phyloP scores from a whole-genome alignment of 1,140 invertebrate genomes.

The Octopus sinensis region DNA sequence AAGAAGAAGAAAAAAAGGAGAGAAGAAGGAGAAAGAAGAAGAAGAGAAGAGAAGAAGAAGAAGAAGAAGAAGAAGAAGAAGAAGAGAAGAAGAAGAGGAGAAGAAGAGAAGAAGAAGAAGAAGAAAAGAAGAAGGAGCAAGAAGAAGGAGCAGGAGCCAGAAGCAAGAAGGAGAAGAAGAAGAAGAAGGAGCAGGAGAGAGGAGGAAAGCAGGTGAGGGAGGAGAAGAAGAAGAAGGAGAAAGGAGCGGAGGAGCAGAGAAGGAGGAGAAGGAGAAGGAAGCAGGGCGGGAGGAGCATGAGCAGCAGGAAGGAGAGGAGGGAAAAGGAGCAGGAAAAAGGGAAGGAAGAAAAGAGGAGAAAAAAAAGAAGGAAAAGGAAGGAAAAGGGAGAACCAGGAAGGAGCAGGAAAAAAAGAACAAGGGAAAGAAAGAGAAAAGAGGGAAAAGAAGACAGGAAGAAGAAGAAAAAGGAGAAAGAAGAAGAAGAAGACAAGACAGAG shows the following conservation, averaged over 20 bases:
- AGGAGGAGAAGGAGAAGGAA: neutral
- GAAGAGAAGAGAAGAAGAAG: neutral
- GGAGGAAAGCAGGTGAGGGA: neutral
- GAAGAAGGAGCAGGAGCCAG: neutral
- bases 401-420: neutral
- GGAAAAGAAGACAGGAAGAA: neutral
- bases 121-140: no score
- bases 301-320: neutral
- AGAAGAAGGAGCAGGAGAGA: neutral
- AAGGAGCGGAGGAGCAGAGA: neutral
- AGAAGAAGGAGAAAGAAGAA: neutral
- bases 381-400: no score
- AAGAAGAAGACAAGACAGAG: no score
- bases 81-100: no score
- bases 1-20: neutral
- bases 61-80: no score
- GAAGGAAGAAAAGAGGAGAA: neutral
- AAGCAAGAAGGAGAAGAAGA: neutral
- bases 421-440: slow-evolving; percentile 7
- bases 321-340: neutral
- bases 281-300: neutral
- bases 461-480: no score
- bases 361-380: no score
- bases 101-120: no score
- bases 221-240: neutral